Conservation (phyloP, 2,113 vertebrate species). For the Martes martes region DNA sequence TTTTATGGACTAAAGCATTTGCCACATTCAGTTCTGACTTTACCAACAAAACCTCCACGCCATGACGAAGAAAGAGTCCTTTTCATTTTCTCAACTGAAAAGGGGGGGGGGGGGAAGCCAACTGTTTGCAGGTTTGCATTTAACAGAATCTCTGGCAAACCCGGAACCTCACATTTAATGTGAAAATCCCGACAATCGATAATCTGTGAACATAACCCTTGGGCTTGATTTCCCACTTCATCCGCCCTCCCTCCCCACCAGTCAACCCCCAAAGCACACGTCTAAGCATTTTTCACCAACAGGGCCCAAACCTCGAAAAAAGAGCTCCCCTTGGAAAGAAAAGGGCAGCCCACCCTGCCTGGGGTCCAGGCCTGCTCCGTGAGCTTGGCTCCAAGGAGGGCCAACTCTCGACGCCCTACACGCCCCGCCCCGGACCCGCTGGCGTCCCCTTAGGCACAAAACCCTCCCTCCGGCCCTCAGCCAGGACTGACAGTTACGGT, state of each 20-base stretch:
- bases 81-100: neutral
- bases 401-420: neutral
- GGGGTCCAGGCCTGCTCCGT: neutral
- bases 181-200: neutral
- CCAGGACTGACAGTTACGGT: conserved; percentile 53
- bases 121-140: neutral
- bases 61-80: neutral
- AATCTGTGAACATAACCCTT: neutral
- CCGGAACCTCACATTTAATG: neutral
- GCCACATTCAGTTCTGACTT: neutral
- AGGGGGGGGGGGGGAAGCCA: neutral
- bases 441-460: neutral
- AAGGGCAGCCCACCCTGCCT: neutral
- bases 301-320: neutral
- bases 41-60: conserved; percentile 18
- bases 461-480: neutral
- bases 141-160: neutral
- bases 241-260: neutral
- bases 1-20: neutral
- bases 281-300: neutral
- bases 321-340: neutral
- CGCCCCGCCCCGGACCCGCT: conserved; percentile 26
- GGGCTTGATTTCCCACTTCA: neutral
- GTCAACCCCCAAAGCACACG: neutral
- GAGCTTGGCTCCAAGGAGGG: neutral